Conservation (phyloP, 2,888 invertebrate genomes). For the Tinea pellionella region DNA sequence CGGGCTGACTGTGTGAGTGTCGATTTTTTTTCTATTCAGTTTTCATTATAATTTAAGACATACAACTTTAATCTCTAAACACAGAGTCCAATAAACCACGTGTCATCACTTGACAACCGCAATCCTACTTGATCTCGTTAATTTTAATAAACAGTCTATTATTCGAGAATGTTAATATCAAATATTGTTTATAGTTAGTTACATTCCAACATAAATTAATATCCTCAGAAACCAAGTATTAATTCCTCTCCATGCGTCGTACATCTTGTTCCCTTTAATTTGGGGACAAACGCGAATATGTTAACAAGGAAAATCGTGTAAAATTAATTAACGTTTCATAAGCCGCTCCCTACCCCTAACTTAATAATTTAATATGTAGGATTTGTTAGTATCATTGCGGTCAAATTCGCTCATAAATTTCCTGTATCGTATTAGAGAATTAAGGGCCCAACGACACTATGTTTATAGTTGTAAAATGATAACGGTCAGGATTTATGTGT, state of each 20-base stretch:
- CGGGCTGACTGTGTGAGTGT: no score
- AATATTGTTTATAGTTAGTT: constrained; percentile 3
- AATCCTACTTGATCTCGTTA: neutral
- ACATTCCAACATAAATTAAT: neutral
- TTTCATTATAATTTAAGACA: no score
- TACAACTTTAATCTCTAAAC: no score
- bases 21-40: no score
- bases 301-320: constrained; percentile 12
- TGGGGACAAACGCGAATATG: constrained; percentile 3
- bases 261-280: constrained; percentile 2
- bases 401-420: constrained; percentile 14
- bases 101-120: neutral
- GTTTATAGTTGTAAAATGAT: constrained; percentile 10
- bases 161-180: neutral
- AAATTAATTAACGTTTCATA: constrained; percentile 12
- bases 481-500: constrained; percentile 12
- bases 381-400: constrained; percentile 12
- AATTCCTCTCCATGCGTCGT: neutral
- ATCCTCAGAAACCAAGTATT: neutral
- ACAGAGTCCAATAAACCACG: neutral
- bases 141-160: neutral
- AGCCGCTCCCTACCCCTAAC: constrained; percentile 7
- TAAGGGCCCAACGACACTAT: constrained; percentile 11
- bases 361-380: constrained; percentile 14
- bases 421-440: constrained; percentile 9